Conservation (phyloP, 2,113 vertebrate species). For the Mastomys natalensis region DNA sequence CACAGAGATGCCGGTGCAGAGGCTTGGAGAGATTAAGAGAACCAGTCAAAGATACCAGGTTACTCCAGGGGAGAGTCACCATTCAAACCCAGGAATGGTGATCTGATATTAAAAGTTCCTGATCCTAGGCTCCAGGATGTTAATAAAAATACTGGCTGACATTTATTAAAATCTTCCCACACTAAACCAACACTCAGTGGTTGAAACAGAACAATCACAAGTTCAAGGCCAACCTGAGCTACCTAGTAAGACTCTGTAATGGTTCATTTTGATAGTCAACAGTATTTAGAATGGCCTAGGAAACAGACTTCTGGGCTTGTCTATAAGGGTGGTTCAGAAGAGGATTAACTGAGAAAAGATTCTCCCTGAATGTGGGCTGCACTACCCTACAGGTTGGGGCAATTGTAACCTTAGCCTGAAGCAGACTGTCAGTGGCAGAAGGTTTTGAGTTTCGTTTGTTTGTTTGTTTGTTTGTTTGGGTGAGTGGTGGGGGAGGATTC, state of each 20-base stretch:
- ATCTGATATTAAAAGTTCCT: constrained; percentile 26
- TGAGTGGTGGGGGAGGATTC: neutral
- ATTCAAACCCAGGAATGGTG: neutral
- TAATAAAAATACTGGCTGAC: constrained; percentile 1
- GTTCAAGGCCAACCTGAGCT: neutral
- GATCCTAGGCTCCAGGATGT: neutral
- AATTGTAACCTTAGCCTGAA: too few species aligned
- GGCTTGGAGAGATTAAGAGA: neutral
- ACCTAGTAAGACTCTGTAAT: neutral
- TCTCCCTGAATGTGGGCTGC: neutral
- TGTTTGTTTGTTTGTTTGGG: neutral
- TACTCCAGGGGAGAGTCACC: neutral
- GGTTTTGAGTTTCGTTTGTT: neutral
- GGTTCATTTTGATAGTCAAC: neutral
- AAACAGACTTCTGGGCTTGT: neutral
- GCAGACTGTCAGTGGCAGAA: constrained; percentile 2
- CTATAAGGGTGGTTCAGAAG: neutral
- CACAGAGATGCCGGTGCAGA: neutral
- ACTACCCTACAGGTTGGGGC: neutral
- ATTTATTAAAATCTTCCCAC: neutral
- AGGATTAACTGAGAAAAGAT: neutral
- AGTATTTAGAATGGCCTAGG: neutral
- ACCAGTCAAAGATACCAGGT: neutral
- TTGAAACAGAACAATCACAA: neutral
- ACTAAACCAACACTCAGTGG: neutral